phyloP scores from a whole-genome alignment of 2,113 vertebrate genomes.

The Heterochromis multidens region DNA sequence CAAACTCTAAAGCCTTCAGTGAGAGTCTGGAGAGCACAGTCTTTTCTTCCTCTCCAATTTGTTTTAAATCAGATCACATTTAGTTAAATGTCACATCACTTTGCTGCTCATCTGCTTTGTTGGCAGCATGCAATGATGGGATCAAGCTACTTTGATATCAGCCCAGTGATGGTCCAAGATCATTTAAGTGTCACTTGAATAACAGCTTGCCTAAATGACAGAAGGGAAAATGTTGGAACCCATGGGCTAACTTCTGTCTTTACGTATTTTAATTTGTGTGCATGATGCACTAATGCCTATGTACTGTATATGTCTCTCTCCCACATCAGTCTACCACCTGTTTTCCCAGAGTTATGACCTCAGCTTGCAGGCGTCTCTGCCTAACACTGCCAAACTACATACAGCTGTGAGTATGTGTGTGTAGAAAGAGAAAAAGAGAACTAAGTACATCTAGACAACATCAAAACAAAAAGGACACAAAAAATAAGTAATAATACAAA shows the following conservation, averaged over 20 bases:
- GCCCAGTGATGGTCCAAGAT: not conserved
- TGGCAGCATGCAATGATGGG: not conserved
- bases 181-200: not conserved
- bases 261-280: not conserved
- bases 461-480: slow-evolving; percentile 17
- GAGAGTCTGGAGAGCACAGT: not conserved
- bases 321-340: slow-evolving; percentile 67
- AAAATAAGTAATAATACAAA: slow-evolving; percentile 16
- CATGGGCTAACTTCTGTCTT: not conserved
- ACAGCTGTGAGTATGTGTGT: slow-evolving; percentile 49
- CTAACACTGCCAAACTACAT: slow-evolving; percentile 61
- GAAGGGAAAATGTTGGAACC: not conserved
- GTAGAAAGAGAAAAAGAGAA: not conserved
- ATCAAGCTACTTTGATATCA: not conserved
- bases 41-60: not conserved
- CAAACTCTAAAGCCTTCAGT: not conserved
- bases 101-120: not conserved
- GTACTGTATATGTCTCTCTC: not conserved
- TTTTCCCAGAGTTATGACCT: slow-evolving; percentile 70
- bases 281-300: not conserved
- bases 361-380: slow-evolving; percentile 61
- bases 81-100: not conserved
- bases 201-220: not conserved
- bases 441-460: not conserved
- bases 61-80: not conserved